Evolutionary conservation across 1,140 invertebrate species (phyloP), one percentile per base, ranked within the genome.

Genomic region (Chrysopa pallens): DNA sequence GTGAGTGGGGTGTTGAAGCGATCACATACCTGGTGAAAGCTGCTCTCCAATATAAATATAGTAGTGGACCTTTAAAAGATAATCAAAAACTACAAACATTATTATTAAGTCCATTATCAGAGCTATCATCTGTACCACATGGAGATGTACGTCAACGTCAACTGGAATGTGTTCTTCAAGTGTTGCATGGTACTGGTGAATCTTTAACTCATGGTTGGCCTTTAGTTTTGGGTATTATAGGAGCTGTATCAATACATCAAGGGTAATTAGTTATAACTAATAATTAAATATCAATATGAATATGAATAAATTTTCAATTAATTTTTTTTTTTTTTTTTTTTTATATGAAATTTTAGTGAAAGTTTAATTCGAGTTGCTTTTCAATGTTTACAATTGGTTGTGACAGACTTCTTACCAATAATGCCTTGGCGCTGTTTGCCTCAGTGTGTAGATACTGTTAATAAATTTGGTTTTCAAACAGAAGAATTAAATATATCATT

Each of bases 401-500:
- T 96, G n/a, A 94, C 92, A 3, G 94, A 98, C 63, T 93, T 91
- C 61, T 67, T 92, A 46, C 84, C 83, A 49, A 72, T 85, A 48
- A 81, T 96, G 78, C 75, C 89, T 48, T 80, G 83, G 73, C 62
- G 80, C 53, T 81, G 91, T 62, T 71, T 98, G 47, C 82, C 91
- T 31, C 65, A 89, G 3, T 90, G 90, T 55, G 82, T 98, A 8
- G 87, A 93, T 53, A 92, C 93, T 5, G 89, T 91, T 14, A 86
- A 91, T 0, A 90, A 89, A 56, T 98, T 98, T 68, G 93, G 92
- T 0, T 80, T 83, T 8, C 95, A 99, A 66, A 91, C 85, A 23
- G 85, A 93, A 61, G 93, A 98, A 64, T 66, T 98, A 12, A 99
- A 99, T 65, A 94, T 98, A 51, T 95, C 92, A 23, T 69, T 98